A percentile compares a stretch with the other conserved stretches of the same genome.
Evolutionary conservation across 92 coral and sea anemone genomes (phyloP).

Genomic region (Galaxea fascicularis): DNA sequence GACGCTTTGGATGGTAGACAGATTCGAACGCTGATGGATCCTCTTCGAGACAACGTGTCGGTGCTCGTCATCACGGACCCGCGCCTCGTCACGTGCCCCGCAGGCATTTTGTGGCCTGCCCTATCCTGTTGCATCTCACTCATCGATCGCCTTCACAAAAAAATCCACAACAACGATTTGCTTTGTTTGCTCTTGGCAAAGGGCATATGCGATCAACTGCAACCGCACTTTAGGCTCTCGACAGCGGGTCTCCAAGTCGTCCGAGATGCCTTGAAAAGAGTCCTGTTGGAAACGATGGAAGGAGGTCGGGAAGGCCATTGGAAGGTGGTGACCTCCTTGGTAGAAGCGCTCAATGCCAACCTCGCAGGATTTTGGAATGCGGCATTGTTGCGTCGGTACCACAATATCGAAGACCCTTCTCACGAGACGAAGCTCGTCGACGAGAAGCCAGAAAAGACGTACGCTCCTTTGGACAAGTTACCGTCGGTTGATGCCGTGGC

Average conservation of each 20-base stretch:
- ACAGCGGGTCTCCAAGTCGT: not conserved
- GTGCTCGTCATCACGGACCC: conserved; percentile 10
- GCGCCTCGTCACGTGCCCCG: not conserved
- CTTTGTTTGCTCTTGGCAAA: not conserved
- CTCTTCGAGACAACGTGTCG: not conserved
- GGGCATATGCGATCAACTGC: not conserved
- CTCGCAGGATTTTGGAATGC: conserved; percentile 16
- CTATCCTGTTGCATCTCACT: not conserved
- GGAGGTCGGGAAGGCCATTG: not conserved
- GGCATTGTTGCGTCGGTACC: conserved; percentile 8
- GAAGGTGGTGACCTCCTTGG: not conserved
- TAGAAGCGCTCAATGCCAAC: conserved; percentile 4
- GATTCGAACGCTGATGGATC: conserved; percentile 11
- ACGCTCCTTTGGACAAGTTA: not conserved
- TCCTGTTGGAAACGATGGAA: not conserved
- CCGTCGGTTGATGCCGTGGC: not conserved
- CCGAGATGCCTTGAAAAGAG: not conserved
- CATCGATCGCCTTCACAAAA: not conserved
- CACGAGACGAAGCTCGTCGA: not conserved
- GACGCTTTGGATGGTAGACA: not conserved
- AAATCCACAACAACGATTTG: not conserved
- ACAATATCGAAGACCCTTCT: not conserved
- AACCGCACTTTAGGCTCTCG: not conserved
- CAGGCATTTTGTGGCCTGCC: not conserved
- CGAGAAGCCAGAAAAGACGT: not conserved